Conservation (phyloP, 2,113 vertebrate species). For the Psammodynastes pulverulentus region DNA sequence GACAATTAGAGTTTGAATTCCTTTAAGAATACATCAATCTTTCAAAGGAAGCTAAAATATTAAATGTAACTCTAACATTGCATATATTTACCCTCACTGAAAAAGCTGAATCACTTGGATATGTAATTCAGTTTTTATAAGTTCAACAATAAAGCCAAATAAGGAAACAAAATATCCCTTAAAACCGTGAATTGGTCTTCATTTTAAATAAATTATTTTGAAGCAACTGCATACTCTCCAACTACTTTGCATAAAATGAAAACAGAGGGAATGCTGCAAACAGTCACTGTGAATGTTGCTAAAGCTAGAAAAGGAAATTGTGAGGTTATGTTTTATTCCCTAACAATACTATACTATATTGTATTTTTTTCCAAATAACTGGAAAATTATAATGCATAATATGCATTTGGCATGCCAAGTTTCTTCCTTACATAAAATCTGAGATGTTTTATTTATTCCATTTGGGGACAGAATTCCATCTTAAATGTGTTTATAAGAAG, state of each 20-base stretch:
- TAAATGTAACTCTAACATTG: not conserved
- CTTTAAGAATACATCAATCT: not conserved
- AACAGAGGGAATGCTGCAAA: not conserved
- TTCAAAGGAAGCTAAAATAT: not conserved
- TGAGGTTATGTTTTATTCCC: not conserved
- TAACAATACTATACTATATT: not conserved
- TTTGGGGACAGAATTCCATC: not conserved
- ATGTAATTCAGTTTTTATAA: not conserved
- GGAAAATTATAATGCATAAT: not conserved
- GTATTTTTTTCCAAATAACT: not conserved
- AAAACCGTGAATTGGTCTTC: not conserved
- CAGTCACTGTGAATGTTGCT: not conserved
- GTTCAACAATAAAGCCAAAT: not conserved
- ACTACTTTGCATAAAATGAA: not conserved
- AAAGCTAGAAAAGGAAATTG: not conserved
- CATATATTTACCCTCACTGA: not conserved
- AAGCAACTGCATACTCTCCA: not conserved
- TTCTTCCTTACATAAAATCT: not conserved
- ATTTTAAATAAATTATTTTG: not conserved
- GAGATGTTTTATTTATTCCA: not conserved
- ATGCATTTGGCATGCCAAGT: not conserved
- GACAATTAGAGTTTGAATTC: not conserved
- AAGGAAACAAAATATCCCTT: not conserved
- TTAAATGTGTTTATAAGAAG: not conserved
- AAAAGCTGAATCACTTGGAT: not conserved